These are phyloP conservation scores for Callionymus lyra DNA, from an alignment of 2,113 vertebrate genomes.

Conservation along the genomic window DNA sequence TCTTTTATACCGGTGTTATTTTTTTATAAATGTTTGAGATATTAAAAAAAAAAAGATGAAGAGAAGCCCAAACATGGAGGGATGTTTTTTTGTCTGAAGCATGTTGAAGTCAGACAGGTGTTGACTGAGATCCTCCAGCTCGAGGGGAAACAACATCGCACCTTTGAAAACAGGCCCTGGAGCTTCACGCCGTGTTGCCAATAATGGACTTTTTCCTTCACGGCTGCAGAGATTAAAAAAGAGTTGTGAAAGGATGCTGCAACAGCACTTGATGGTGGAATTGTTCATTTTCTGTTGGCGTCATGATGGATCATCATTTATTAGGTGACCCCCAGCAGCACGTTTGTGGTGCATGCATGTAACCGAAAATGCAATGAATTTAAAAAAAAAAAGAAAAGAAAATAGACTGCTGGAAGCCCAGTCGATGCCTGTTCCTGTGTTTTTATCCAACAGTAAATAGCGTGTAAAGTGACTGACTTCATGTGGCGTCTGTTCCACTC, in stretches of 20 bases:
- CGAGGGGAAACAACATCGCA: too few relatives aligned
- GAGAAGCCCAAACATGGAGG: too few relatives aligned
- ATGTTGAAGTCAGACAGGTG: too few relatives aligned
- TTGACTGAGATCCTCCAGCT: too few relatives aligned
- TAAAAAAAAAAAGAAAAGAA: conserved; percentile 17
- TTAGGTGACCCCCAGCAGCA: conserved; percentile 4
- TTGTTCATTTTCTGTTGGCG: conserved; percentile 8
- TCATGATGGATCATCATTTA: conserved; percentile 1
- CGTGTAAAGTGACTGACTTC: conserved; percentile 30
- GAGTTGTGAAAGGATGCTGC: conserved; percentile 6
- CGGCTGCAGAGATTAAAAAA: conserved; percentile 2
- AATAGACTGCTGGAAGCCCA: conserved; percentile 6
- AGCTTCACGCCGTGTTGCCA: too few relatives aligned
- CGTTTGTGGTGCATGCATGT: conserved; percentile 45
- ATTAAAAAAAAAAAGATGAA: too few relatives aligned
- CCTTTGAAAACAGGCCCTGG: too few relatives aligned
- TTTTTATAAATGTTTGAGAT: too few relatives aligned
- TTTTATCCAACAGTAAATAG: conserved; percentile 17
- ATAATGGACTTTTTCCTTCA: conserved; percentile 6
- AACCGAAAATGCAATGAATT: conserved; percentile 19
- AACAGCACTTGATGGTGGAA: conserved; percentile 6
- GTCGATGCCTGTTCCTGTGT: conserved; percentile 13
- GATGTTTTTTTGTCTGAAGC: too few relatives aligned
- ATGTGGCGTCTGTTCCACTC: conserved; percentile 27
- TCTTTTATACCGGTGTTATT: too few relatives aligned